Percentiles rank a stretch among this genome's conserved stretches.
Conservation (phyloP, 2,888 invertebrate species). For the Epistrophella euchroma region DNA sequence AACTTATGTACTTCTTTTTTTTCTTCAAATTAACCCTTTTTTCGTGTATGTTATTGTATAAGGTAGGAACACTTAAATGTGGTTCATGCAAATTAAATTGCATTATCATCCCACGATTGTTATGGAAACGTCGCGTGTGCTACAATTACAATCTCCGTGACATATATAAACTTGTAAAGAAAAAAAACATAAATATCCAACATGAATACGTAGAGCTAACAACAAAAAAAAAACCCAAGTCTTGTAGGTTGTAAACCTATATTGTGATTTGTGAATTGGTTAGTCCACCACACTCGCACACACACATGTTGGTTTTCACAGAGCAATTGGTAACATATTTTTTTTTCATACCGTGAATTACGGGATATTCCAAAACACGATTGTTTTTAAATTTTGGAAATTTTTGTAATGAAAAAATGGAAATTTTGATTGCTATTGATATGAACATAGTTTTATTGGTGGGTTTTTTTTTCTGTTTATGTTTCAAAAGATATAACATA, state of each 20-base stretch:
- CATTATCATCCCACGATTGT: constrained; percentile 66
- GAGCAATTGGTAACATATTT: constrained; percentile 22
- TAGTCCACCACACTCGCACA: constrained; percentile 13
- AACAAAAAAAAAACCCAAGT: constrained; percentile 14
- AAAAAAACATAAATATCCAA: background rate
- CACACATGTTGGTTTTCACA: constrained; percentile 72
- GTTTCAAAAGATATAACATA: background rate
- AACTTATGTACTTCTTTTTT: background rate
- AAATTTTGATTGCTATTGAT: constrained; percentile 29
- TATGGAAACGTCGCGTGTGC: constrained; percentile 44
- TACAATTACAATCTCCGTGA: constrained; percentile 6
- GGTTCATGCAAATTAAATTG: constrained; percentile 66
- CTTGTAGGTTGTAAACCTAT: background rate
- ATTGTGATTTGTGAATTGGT: background rate
- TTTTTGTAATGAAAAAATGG: constrained; percentile 32
- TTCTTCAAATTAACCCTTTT: constrained; percentile 61
- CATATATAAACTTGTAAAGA: constrained; percentile 22
- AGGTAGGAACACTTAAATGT: constrained; percentile 7
- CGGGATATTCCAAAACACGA: constrained; percentile 57
- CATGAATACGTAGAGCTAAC: background rate
- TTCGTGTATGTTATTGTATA: background rate
- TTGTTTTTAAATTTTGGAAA: constrained; percentile 35
- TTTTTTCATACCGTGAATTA: background rate
- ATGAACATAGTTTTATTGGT: constrained; percentile 32
- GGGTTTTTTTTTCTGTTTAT: constrained; percentile 15